Evolutionary conservation across 2,797 vertebrate species (phyloP), one percentile per base, ranked within the genome.

Genomic region (Dallia pectoralis): DNA sequence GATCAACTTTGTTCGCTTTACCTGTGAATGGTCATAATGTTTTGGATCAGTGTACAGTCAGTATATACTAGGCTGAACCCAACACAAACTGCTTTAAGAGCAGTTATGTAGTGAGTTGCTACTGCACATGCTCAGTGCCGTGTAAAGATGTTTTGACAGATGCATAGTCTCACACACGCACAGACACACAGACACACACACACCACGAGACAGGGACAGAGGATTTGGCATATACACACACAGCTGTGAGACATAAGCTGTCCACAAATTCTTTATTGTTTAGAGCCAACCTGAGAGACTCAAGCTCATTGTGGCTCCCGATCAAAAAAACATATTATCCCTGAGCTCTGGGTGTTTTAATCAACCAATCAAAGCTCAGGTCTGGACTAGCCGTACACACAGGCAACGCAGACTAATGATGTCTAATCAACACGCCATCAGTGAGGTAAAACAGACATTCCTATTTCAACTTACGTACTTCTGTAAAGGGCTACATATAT

Each of bases 281-380:
- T 1, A 6, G 79, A 88, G 88, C 88, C 87, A 88, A 88, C 84
- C 89, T 87, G 84, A 90, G 85, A 87, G 77, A n/a, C n/a, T 77
- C 86, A 83, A 88, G 77, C 77, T 86, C 81, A 40, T 68, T 59
- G 81, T 91, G 92, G 89, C 88, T 80, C 47, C 1, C 67, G 64
- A 87, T 90, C 91, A 91, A 91, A 81, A 44, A 87, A 88, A 85
- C 32, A 91, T 89, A 89, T 90, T 91, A 90, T 89, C 87, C 89
- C 77, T 77, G 77, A 86, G 77, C 89, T 92, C 85, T 86, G 84
- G 86, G 85, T 79, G 88, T 89, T 89, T 91, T 92, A 86, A 89
- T 91, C 89, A 88, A 85, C 82, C 79, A 85, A 86, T 89, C 87
- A 87, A 81, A 82, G 79, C 78, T 66, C 70, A 77, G 79, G 77